Conservation (phyloP, 2,797 vertebrate species). For the Paedocypris micromegethes region DNA sequence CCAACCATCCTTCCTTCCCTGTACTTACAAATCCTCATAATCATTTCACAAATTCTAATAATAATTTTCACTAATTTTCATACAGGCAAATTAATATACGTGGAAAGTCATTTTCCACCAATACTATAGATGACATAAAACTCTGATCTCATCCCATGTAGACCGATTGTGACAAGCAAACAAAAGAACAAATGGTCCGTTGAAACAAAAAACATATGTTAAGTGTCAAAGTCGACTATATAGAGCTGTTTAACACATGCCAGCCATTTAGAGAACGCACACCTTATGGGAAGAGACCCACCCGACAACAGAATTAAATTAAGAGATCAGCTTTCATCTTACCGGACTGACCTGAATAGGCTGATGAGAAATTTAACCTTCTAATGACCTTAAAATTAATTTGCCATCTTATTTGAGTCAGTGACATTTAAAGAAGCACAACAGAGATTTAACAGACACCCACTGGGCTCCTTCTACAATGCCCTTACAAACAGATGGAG, state of each 20-base stretch:
- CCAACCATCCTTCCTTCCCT: no score
- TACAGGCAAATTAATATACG: slow-evolving; percentile 7
- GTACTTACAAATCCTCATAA: no score
- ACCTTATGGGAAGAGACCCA: slow-evolving; percentile 1
- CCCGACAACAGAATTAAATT: no score
- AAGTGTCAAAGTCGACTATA: slow-evolving; percentile 46
- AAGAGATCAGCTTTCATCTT: no score
- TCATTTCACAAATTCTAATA: no score
- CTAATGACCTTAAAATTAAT: slow-evolving; percentile 48
- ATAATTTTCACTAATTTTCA: slow-evolving; percentile 40
- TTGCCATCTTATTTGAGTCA: slow-evolving; percentile 49
- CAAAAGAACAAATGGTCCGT: slow-evolving; percentile 37
- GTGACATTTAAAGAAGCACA: slow-evolving; percentile 55
- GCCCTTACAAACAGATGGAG: slow-evolving; percentile 19
- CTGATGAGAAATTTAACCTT: slow-evolving; percentile 55
- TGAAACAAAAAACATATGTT: slow-evolving; percentile 53
- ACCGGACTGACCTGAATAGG: no score
- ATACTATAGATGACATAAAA: slow-evolving; percentile 48
- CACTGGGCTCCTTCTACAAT: slow-evolving; percentile 5
- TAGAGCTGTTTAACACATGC: slow-evolving; percentile 45
- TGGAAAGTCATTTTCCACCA: no score
- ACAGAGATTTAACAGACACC: slow-evolving; percentile 50
- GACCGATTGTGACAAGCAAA: slow-evolving; percentile 44
- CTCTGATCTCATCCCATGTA: slow-evolving; percentile 54
- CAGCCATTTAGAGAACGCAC: slow-evolving; percentile 25